A percentile compares a stretch with the other conserved stretches of the same genome.
Conservation (phyloP, 2,797 vertebrate genomes). For the Myotis pilosus region DNA sequence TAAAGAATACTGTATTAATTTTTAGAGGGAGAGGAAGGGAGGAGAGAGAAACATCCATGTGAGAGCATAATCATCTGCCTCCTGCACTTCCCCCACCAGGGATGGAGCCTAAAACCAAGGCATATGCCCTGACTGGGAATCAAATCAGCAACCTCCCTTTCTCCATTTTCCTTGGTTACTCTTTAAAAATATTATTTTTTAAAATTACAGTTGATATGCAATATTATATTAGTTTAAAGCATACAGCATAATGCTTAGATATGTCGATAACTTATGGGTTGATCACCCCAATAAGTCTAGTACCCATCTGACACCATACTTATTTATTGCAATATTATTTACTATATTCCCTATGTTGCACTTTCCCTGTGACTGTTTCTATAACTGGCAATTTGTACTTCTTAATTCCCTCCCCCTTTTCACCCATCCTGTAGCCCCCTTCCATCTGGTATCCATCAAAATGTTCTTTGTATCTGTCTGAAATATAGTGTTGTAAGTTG, state of each 20-base stretch:
- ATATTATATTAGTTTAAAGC: neutral
- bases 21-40: too few species aligned
- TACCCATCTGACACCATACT: neutral
- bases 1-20: too few species aligned
- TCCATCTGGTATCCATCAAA: neutral
- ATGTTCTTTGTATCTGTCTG: neutral
- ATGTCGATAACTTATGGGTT: neutral
- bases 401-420: neutral
- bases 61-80: too few species aligned
- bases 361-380: neutral
- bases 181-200: too few species aligned
- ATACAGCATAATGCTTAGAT: neutral
- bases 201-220: too few species aligned
- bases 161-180: too few species aligned
- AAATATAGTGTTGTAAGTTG: neutral
- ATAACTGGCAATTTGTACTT: neutral
- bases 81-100: too few species aligned
- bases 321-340: neutral
- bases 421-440: neutral
- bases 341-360: neutral
- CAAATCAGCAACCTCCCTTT: too few species aligned
- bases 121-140: too few species aligned
- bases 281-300: neutral
- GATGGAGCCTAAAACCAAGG: too few species aligned
- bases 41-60: too few species aligned